Evolutionary conservation across 2,113 vertebrate genomes (phyloP).

Genomic region (Sapayoa aenigma): DNA sequence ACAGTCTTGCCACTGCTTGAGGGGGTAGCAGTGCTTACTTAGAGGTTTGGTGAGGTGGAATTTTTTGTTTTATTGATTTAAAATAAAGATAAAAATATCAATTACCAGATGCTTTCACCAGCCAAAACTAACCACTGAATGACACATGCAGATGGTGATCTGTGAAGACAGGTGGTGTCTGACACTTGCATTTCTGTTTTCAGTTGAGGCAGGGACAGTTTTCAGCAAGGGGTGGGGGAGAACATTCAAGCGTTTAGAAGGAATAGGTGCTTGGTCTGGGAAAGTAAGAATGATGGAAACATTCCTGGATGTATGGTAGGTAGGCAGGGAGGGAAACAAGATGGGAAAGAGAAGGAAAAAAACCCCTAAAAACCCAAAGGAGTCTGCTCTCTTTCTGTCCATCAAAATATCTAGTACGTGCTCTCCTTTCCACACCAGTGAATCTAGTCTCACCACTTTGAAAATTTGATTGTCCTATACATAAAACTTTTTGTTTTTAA

Average conservation of each 20-base stretch:
- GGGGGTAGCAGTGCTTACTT: background rate
- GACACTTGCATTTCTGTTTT: background rate
- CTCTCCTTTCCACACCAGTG: background rate
- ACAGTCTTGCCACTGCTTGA: background rate
- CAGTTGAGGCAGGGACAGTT: background rate
- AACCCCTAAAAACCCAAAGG: fast-evolving
- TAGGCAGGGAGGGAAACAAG: background rate
- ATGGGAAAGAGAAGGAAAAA: background rate
- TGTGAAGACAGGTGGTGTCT: background rate
- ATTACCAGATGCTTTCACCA: background rate
- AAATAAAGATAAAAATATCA: background rate
- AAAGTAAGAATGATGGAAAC: background rate
- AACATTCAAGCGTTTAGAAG: background rate
- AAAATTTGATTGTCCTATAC: conserved; percentile 34
- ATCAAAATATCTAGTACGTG: background rate
- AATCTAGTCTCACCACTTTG: background rate
- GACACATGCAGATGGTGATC: background rate
- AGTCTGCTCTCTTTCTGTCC: background rate
- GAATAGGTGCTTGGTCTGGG: background rate
- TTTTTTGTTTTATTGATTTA: background rate
- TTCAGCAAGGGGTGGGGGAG: background rate
- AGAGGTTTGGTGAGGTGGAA: background rate
- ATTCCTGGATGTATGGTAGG: background rate
- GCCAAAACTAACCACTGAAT: background rate
- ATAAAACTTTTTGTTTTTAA: conserved; percentile 33